These are phyloP conservation scores for Diloba caeruleocephala DNA, from an alignment of 2,888 invertebrate genomes.

Conservation along the genomic window DNA sequence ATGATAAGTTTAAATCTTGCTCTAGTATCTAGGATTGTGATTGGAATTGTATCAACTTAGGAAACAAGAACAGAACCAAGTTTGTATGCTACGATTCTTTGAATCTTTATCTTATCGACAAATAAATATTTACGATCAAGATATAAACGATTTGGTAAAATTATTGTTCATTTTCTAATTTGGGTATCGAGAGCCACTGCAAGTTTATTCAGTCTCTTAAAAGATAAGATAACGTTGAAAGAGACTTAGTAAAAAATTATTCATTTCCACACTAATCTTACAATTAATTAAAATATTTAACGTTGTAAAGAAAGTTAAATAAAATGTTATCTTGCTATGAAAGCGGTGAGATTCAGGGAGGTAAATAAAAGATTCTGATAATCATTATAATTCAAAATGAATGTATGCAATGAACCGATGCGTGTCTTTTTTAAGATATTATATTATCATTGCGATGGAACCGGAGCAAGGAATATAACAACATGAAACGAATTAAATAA, in stretches of 20 bases:
- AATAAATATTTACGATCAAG: conserved; percentile 38
- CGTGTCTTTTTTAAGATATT: too few species aligned
- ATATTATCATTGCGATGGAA: too few species aligned
- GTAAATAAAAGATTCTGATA: too few species aligned
- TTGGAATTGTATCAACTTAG: conserved; percentile 52
- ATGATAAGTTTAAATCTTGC: conserved; percentile 66
- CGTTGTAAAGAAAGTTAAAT: conserved; percentile 5
- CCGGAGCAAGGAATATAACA: too few species aligned
- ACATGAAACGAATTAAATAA: too few species aligned
- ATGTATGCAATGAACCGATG: too few species aligned
- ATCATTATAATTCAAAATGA: too few species aligned
- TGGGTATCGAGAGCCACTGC: conserved; percentile 12
- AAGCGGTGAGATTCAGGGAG: neutral
- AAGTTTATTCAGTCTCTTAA: conserved; percentile 12
- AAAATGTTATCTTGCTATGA: neutral
- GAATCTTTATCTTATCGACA: conserved; percentile 31
- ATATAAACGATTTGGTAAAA: conserved; percentile 31
- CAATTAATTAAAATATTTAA: conserved; percentile 31
- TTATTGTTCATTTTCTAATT: conserved; percentile 31
- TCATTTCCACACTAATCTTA: conserved; percentile 3
- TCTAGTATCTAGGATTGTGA: conserved; percentile 52
- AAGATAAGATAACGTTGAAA: conserved; percentile 22
- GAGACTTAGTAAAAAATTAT: conserved; percentile 19
- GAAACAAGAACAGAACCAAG: conserved; percentile 42
- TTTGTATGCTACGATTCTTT: conserved; percentile 28